Percentiles rank a stretch among this genome's conserved stretches.
Conservation (phyloP, 2,888 invertebrate genomes). For the Homarus gammarus region DNA sequence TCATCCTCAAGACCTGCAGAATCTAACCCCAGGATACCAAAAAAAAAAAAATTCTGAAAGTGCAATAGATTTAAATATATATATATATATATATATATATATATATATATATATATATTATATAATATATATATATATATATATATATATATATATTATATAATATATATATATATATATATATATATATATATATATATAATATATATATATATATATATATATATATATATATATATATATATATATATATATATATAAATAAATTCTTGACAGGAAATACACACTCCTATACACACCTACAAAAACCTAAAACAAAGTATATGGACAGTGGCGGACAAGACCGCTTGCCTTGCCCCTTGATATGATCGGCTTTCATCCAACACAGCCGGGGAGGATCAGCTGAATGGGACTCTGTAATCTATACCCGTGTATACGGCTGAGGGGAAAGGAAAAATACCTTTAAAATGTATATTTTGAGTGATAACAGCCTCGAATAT, state of each 20-base stretch:
- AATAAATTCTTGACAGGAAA: neutral
- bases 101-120: slow-evolving; percentile 10
- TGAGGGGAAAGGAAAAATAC: slow-evolving; percentile 12
- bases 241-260: slow-evolving; percentile 1
- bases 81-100: neutral
- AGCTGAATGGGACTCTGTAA: slow-evolving; percentile 37
- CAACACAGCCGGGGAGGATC: slow-evolving; percentile 43
- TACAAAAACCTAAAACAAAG: neutral
- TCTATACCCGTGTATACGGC: slow-evolving; percentile 6
- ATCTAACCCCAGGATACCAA: slow-evolving; percentile 1
- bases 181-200: slow-evolving; percentile 21
- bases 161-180: slow-evolving; percentile 1
- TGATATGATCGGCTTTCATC: slow-evolving; percentile 55
- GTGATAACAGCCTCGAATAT: slow-evolving; percentile 35
- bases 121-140: neutral
- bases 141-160: slow-evolving; percentile 4
- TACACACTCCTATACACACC: slow-evolving; percentile 12
- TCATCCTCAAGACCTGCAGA: too few species aligned
- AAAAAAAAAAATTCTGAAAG: neutral
- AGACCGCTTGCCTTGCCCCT: slow-evolving; percentile 18
- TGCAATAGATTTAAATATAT: slow-evolving; percentile 27
- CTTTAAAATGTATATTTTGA: slow-evolving; percentile 44
- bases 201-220: neutral
- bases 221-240: slow-evolving; percentile 15
- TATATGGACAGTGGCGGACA: slow-evolving; percentile 29